Evolutionary conservation across 2,797 vertebrate genomes (phyloP).

Genomic region (Alfaro cultratus): DNA sequence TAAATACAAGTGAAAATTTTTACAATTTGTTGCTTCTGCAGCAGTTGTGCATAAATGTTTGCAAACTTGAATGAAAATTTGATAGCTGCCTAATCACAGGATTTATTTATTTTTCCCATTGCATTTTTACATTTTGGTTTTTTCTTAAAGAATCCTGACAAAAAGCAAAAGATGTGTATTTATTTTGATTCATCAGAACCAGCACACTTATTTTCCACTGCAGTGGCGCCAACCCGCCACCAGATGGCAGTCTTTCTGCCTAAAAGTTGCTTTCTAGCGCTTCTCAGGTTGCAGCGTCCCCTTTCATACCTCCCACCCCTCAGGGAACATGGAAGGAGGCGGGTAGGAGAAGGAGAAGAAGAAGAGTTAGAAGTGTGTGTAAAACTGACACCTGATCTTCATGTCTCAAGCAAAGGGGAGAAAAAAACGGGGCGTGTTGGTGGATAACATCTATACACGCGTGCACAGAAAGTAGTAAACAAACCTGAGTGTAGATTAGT

Average conservation of each 20-base stretch:
- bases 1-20: too few relatives aligned
- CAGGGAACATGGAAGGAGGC: conserved; percentile 23
- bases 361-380: conserved; percentile 23
- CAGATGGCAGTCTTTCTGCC: conserved; percentile 57
- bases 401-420: neutral
- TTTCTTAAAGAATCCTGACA: neutral
- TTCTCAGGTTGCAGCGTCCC: conserved; percentile 35
- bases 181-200: neutral
- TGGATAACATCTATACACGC: conserved; percentile 35
- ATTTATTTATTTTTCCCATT: neutral
- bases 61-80: neutral
- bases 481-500: conserved; percentile 30
- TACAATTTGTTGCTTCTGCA: too few relatives aligned
- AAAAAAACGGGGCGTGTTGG: neutral
- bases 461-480: conserved; percentile 32
- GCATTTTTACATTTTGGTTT: neutral
- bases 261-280: conserved; percentile 21
- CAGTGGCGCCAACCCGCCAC: conserved; percentile 31
- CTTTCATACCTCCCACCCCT: conserved; percentile 34
- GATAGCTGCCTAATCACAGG: neutral
- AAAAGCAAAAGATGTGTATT: neutral
- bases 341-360: neutral
- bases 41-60: neutral
- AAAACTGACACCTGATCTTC: conserved; percentile 45
- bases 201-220: neutral